Percentiles rank a stretch among this genome's conserved stretches.
Evolutionary conservation across 2,888 invertebrate species (phyloP).

Genomic region (Polymixis lichenea): DNA sequence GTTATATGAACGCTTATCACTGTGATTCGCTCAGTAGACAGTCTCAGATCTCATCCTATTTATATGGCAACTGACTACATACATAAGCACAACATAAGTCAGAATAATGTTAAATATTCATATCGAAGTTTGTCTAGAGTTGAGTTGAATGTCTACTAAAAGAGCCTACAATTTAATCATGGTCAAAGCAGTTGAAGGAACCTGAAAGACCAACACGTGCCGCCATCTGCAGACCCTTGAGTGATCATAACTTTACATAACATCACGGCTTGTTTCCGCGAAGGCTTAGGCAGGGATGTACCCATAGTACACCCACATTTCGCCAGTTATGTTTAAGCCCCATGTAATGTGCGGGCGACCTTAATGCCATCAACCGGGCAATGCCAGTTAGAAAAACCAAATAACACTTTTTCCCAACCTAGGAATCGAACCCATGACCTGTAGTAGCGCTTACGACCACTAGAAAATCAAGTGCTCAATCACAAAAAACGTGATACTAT

Average conservation of each 20-base stretch:
- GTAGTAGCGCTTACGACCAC: too few species aligned
- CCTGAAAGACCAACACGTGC: background rate
- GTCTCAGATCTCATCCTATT: constrained; percentile 3
- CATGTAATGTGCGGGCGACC: too few species aligned
- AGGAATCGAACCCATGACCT: too few species aligned
- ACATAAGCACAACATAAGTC: background rate
- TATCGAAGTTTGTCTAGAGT: background rate
- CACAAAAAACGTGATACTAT: constrained; percentile 6
- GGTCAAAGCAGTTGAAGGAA: background rate
- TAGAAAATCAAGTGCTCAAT: constrained; percentile 10
- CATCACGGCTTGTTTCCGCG: too few species aligned
- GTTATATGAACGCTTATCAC: constrained; percentile 28
- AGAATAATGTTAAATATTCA: background rate
- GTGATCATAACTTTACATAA: too few species aligned
- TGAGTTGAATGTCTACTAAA: background rate
- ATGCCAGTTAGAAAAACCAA: too few species aligned
- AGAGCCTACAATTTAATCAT: background rate
- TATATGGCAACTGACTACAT: background rate
- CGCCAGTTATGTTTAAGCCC: too few species aligned
- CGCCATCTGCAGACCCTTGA: background rate
- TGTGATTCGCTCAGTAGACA: background rate
- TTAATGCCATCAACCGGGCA: too few species aligned
- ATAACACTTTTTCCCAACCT: too few species aligned
- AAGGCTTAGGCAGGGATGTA: too few species aligned
- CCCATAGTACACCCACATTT: too few species aligned